These are phyloP conservation scores for Daphoenositta chrysoptera DNA, from an alignment of 2,113 vertebrate species.

Conservation along the genomic window DNA sequence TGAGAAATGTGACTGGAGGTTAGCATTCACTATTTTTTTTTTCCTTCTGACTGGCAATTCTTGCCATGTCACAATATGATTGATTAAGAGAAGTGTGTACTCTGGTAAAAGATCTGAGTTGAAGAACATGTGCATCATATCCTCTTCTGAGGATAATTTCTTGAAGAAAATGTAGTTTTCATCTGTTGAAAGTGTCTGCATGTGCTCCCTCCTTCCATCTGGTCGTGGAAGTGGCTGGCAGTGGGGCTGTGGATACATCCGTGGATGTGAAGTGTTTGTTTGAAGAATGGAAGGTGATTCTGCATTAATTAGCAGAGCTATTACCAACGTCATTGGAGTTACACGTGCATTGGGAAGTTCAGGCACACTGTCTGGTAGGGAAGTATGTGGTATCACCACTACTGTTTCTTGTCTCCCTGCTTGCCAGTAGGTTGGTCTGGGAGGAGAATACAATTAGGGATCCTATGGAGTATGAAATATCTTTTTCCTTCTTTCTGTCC, in stretches of 20 bases:
- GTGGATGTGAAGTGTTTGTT: neutral
- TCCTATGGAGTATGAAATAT: neutral
- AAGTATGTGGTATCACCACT: neutral
- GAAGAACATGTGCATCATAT: neutral
- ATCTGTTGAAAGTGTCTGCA: neutral
- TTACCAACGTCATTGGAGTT: neutral
- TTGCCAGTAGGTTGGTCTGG: neutral
- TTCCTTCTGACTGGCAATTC: neutral
- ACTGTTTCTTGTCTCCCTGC: neutral
- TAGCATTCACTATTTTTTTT: neutral
- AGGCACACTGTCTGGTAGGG: neutral
- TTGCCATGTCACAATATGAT: neutral
- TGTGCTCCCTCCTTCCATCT: neutral
- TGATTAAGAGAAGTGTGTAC: neutral
- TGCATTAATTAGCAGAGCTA: neutral
- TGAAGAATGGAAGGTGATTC: neutral
- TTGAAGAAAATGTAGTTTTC: neutral
- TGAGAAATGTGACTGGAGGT: neutral
- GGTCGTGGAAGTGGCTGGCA: neutral
- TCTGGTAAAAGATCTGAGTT: neutral
- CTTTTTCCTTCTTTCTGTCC: neutral
- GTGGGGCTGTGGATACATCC: fast-evolving
- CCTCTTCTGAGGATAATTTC: neutral
- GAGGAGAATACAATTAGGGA: neutral
- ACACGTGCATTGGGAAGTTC: neutral